Evolutionary conservation across 2,888 invertebrate species (phyloP), one percentile per base, ranked within the genome.

Genomic region (Hyposoter dolosus): DNA sequence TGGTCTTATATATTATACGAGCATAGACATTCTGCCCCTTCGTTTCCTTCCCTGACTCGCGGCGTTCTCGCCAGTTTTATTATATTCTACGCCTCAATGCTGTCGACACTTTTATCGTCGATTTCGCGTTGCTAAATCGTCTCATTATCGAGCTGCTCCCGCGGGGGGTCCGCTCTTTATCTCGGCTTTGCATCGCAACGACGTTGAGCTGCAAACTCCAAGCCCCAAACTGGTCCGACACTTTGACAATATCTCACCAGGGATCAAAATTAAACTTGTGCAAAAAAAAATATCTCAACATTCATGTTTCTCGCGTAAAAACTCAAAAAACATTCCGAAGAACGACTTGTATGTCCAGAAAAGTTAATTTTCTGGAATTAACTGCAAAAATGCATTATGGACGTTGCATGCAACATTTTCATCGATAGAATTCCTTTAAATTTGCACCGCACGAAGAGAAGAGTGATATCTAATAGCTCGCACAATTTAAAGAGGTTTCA

Each of bases 91-190:
- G 63, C 40, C 60, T 56, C 28, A 50, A 60, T 71, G 50, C 65
- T 53, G 60, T 66, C 47, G 85, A 86, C 86, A 83, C 87, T 88
- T 89, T 90, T 88, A 84, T 88, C 90, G 88, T 87, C 89, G 89
- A 93, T 93, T 93, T 91, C 90, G 69, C 86, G 92, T 90, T 91
- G 91, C 92, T 93, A 94, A 94, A 94, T 94, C 93, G 93, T 90
- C 93, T 94, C 93, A 93, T 94, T 94, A 94, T 90, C 86, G 56
- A 65, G 81, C 86, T 28, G 28, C 28, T 92, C 91, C 92, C 91
- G 92, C 23, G 78, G 53, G 93, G 93, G 93, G 93, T 88, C 88
- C 88, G 35, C 65, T 74, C 75, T 69, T 40, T 69, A 90, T 90
- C 90, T 83, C 89, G 90, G 89, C 92, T 94, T 93, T 93, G 92